Evolutionary conservation across 1,140 invertebrate genomes (phyloP), one percentile per base, ranked within the genome.

Genomic region (Trachymyrmex septentrionalis): DNA sequence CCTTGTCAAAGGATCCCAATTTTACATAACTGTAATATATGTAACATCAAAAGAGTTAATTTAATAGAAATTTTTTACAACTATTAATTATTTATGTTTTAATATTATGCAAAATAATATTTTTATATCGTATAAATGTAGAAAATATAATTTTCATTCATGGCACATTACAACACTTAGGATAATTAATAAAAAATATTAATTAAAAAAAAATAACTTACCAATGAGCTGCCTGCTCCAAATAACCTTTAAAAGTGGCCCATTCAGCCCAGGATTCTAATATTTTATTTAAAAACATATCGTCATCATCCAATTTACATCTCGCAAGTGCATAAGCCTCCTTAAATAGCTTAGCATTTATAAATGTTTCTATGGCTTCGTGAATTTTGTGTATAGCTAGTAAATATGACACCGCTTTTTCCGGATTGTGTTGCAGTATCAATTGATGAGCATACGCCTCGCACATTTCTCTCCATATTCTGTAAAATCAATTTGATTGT

Each of bases 261-360:
- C 93, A 90, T 38, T 94, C 90, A 3, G 95, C 95, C 97, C 97
- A 97, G 7, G 96, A 91, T 16, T 91, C 69, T 34, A 97, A 92
- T 63, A 97, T 93, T 63, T 95, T 92, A 7, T 92, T 93, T 6
- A 96, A 87, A 19, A 96, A 88, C 48, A 95, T 93, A 92, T 97
- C 96, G 81, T 96, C 90, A 19, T 95, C 86, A 30, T 96, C 94
- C 57, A 97, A 92, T 77, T 96, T 95, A 80, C 95, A 96, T 86
- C 96, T 96, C 2, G 96, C 96, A 12, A 97, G 92, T 24, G 95
- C 95, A 53, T 97, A 95, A 10, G 97, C 97, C 94, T 97, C 97
- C 88, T 96, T 96, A 87, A 95, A 96, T 81, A 97, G 93, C 78
- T 95, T 95, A 24, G 95, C 94, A 61, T 95, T 91, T 44, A 95